Conservation (phyloP, 1,140 invertebrate genomes). For the Branchinecta lynchi region DNA sequence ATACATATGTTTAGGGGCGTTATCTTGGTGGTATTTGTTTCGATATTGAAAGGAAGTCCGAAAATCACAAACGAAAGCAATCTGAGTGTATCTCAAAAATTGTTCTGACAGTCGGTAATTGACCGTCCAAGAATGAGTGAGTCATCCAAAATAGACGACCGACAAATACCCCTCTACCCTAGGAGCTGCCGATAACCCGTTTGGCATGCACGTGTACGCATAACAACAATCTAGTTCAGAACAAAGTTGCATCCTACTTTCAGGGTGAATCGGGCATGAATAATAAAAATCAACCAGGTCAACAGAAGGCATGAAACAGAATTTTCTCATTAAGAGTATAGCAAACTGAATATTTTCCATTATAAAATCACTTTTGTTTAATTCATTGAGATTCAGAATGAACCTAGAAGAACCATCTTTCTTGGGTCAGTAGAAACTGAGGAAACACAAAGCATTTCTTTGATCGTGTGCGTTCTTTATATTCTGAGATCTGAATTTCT, state of each 20-base stretch:
- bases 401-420: constrained; percentile 1
- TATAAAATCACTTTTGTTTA: not conserved
- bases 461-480: not conserved
- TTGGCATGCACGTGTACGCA: not conserved
- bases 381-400: constrained; percentile 1
- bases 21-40: too few relatives aligned
- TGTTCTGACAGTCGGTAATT: not conserved
- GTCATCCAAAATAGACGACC: constrained; percentile 5
- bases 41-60: too few relatives aligned
- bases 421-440: not conserved
- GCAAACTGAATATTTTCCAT: constrained; percentile 4
- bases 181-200: not conserved
- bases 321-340: not conserved
- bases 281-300: constrained; percentile 6
- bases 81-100: not conserved
- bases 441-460: constrained; percentile 1
- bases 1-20: too few relatives aligned
- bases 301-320: not conserved
- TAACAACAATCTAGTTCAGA: not conserved
- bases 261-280: not conserved
- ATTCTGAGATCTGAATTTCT: constrained; percentile 4
- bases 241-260: too few relatives aligned
- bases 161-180: constrained; percentile 9
- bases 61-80: not conserved
- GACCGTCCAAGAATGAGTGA: not conserved